These are phyloP conservation scores for Drosophila arawakana DNA, from an alignment of 1,140 invertebrate species.

Conservation along the genomic window DNA sequence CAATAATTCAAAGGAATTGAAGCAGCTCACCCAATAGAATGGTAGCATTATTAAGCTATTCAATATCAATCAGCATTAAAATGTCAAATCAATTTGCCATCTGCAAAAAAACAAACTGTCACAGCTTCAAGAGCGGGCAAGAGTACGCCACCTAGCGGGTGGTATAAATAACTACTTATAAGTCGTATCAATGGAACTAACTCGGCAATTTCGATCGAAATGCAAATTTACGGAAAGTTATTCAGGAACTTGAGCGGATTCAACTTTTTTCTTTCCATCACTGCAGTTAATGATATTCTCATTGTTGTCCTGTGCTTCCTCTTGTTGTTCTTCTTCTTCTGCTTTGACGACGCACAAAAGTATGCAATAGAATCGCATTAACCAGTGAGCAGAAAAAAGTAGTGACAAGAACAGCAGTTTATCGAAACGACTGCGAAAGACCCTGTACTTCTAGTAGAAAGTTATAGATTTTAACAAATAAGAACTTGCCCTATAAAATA, in stretches of 20 bases:
- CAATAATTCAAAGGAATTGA: background rate
- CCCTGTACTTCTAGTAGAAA: too few species aligned
- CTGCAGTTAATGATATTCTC: slow-evolving; percentile 35
- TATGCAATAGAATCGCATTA: slow-evolving; percentile 78
- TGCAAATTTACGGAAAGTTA: slow-evolving; percentile 55
- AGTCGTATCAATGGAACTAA: background rate
- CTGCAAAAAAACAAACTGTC: background rate
- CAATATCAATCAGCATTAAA: slow-evolving; percentile 29
- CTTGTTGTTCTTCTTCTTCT: slow-evolving; percentile 21
- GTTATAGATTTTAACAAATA: too few species aligned
- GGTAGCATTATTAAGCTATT: background rate
- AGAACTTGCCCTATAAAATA: too few species aligned
- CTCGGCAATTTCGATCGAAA: slow-evolving; percentile 20
- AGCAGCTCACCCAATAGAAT: background rate
- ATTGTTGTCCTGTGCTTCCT: slow-evolving; percentile 2
- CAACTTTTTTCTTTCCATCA: slow-evolving; percentile 40
- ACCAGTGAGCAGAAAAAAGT: slow-evolving; percentile 20
- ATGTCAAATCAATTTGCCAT: slow-evolving; percentile 23
- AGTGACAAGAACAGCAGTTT: too few species aligned
- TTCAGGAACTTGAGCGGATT: slow-evolving; percentile 57
- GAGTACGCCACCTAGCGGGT: background rate
- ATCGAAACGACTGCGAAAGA: too few species aligned
- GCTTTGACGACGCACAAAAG: slow-evolving; percentile 46
- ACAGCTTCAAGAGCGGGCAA: background rate
- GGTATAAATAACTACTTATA: slow-evolving; percentile 4